Base-by-base conservation (phyloP, 64 coral and sea anemone genomes). In the Montipora sp. region DNA sequence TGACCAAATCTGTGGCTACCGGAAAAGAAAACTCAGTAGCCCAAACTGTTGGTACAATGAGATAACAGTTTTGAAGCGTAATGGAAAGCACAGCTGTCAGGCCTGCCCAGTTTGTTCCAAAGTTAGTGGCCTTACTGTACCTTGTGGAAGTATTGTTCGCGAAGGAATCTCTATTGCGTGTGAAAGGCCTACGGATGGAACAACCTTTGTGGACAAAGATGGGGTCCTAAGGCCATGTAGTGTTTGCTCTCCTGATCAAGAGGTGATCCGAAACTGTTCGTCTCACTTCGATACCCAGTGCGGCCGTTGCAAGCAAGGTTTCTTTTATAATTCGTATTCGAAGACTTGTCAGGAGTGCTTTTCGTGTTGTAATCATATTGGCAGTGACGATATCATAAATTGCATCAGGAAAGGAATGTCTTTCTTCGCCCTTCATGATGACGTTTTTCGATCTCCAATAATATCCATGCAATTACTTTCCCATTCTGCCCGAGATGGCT, bases 41-140 rank as follows among this genome's bases (percentile, higher is more conserved):
- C 15, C 80, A 4, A 66, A 83, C 22, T 83, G 80, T 14, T 83
- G 80, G 80, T 83, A 65, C 18, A 43, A 83, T 46, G 80, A 83
- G 80, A 46, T 83, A 1, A 83, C 57, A 46, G 24, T 83, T 66
- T 7, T 60, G 1, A 66, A 19, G 13, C 24, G 23, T 65, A 58
- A 59, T 46, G 80, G 80, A 59, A 83, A 63, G 59, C 80, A 66
- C 11, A 83, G 10, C 24, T 83, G 80, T 66, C 27, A 44, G 13
- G 57, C 59, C 24, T 83, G 80, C 27, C 80, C 80, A 65, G 27
- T 83, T 16, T 83, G 80, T 66, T 44, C 58, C 3, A 46, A 65
- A 16, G 59, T 19, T 4, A 44, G 59, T 59, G 80, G 80, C 59
- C 58, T 83, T 19, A 83, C 80, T 60, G 23, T 65, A 59, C 80